Percentiles rank a stretch among this genome's conserved stretches.
phyloP scores from a whole-genome alignment of 1,140 invertebrate genomes.

The Artemia franciscana region DNA sequence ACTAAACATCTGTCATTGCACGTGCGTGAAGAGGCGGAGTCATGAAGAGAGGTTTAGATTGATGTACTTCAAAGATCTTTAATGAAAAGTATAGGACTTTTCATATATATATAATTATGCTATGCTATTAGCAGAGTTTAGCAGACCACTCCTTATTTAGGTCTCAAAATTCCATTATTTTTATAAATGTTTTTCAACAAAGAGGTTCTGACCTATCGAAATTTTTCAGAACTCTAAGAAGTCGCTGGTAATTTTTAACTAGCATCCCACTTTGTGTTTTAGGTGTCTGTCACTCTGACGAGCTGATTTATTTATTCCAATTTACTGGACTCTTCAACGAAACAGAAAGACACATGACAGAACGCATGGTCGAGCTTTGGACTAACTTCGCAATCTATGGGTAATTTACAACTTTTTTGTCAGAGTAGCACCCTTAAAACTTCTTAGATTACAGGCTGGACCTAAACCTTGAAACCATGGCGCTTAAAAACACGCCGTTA shows the following conservation, averaged over 20 bases:
- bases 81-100: too few relatives aligned
- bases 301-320: conserved; percentile 13
- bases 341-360: conserved; percentile 7
- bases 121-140: neutral
- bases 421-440: too few relatives aligned
- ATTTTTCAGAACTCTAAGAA: neutral
- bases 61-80: too few relatives aligned
- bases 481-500: too few relatives aligned
- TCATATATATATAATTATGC: neutral
- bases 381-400: conserved; percentile 13
- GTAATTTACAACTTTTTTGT: too few relatives aligned
- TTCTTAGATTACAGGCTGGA: too few relatives aligned
- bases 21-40: too few relatives aligned
- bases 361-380: conserved; percentile 11
- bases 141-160: neutral
- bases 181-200: neutral
- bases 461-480: too few relatives aligned
- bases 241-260: neutral
- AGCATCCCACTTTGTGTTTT: neutral
- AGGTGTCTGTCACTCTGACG: conserved; percentile 13
- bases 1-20: too few relatives aligned
- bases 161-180: neutral
- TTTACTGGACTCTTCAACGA: conserved; percentile 4
- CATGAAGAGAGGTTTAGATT: too few relatives aligned
- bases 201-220: neutral